A percentile compares a stretch with the other conserved stretches of the same genome.
Evolutionary conservation across 2,797 vertebrate species (phyloP).

Genomic region (Acanthis flammea): DNA sequence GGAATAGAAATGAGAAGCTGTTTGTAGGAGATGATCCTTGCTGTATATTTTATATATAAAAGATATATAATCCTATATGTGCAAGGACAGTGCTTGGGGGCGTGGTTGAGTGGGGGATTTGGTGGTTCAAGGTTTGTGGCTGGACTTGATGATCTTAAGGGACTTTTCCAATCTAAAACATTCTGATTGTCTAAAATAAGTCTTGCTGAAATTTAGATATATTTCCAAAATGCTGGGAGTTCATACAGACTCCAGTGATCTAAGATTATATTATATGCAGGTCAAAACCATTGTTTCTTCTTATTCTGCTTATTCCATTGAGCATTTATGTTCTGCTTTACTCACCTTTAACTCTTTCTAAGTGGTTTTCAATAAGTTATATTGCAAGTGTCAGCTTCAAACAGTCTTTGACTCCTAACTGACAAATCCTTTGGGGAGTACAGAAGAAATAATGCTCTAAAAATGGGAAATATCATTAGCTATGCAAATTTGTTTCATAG

Average conservation of each 20-base stretch:
- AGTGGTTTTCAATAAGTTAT: neutral
- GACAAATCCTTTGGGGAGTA: neutral
- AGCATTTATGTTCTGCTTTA: neutral
- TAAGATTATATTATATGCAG: neutral
- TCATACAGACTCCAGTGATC: neutral
- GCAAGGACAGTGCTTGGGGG: neutral
- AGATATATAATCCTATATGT: fast-evolving
- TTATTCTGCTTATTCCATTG: neutral
- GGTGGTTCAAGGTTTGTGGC: neutral
- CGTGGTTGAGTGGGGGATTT: neutral
- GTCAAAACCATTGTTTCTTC: neutral
- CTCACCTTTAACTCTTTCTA: neutral
- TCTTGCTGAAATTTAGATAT: neutral
- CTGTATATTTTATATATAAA: neutral
- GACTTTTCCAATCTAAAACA: neutral
- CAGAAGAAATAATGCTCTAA: neutral
- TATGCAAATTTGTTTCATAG: neutral
- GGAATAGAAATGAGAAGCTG: neutral
- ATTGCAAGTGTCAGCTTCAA: neutral
- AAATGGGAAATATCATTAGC: neutral
- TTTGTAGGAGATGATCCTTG: neutral
- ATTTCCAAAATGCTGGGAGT: neutral
- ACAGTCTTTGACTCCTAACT: neutral
- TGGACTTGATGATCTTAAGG: neutral
- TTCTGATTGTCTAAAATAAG: neutral